These are phyloP conservation scores for Melanostoma mellinum DNA, from an alignment of 2,888 invertebrate species.

Conservation along the genomic window DNA sequence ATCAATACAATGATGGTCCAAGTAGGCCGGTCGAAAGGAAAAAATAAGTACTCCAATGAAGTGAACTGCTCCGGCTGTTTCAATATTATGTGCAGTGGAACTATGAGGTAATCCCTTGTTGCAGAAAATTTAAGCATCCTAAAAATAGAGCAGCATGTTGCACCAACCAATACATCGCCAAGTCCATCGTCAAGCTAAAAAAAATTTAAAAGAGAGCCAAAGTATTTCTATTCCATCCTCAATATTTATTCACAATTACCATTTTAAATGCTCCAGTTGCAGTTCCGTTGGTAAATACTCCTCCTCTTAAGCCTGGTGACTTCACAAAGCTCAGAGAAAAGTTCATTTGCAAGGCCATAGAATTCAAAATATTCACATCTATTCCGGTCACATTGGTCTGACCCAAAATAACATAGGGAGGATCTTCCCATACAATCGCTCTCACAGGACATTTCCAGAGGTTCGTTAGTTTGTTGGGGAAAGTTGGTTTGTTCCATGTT, in stretches of 20 bases:
- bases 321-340: background rate
- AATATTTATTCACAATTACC: background rate
- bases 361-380: background rate
- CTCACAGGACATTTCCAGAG: conserved; percentile 2
- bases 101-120: background rate
- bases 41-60: background rate
- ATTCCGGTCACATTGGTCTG: background rate
- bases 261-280: background rate
- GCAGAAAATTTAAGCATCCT: background rate
- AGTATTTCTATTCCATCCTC: background rate
- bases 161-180: conserved; percentile 1
- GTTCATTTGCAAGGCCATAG: background rate
- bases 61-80: background rate
- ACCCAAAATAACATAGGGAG: background rate
- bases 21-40: background rate
- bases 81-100: background rate
- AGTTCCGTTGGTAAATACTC: background rate
- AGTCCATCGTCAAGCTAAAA: background rate
- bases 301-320: background rate
- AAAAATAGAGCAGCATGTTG: background rate
- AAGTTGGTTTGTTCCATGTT: background rate
- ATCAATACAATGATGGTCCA: background rate
- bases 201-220: background rate
- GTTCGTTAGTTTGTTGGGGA: background rate
- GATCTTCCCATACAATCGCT: background rate